phyloP scores from a whole-genome alignment of 2,113 vertebrate species.

The Scomber colias region DNA sequence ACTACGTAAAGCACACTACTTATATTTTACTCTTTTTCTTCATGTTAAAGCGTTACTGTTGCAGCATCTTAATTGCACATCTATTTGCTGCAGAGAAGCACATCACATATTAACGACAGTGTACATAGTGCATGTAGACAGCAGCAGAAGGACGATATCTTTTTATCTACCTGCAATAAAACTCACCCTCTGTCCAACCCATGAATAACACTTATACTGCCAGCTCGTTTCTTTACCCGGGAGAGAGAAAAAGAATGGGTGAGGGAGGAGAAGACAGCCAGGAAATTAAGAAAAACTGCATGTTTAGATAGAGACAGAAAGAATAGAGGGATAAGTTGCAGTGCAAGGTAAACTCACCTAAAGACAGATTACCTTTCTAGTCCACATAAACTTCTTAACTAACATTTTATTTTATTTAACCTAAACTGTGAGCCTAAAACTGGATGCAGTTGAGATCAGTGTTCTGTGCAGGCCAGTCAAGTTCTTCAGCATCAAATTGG shows the following conservation, averaged over 20 bases:
- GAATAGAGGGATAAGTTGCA: neutral
- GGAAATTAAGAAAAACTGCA: conserved; percentile 69
- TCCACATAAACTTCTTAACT: too few species aligned
- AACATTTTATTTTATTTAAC: too few species aligned
- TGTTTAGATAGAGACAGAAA: conserved; percentile 13
- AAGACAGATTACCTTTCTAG: neutral
- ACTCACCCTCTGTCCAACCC: conserved; percentile 77
- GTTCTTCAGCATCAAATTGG: too few species aligned
- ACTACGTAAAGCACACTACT: conserved; percentile 47
- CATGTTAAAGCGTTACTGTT: conserved; percentile 42
- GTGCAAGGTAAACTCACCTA: neutral
- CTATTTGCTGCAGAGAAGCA: conserved; percentile 69
- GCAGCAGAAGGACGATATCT: conserved; percentile 80
- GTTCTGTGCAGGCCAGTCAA: too few species aligned
- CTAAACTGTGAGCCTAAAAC: too few species aligned
- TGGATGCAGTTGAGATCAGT: too few species aligned
- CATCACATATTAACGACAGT: conserved; percentile 72
- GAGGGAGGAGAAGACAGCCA: conserved; percentile 32
- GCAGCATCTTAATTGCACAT: conserved; percentile 68
- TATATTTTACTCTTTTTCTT: conserved; percentile 56
- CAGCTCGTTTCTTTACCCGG: conserved; percentile 57
- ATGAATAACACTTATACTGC: conserved; percentile 78
- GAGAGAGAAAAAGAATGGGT: conserved; percentile 28
- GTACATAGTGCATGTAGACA: conserved; percentile 74
- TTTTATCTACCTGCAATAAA: conserved; percentile 81